Evolutionary conservation across 2,113 vertebrate genomes (phyloP).

Genomic region (Corythoichthys intestinalis): DNA sequence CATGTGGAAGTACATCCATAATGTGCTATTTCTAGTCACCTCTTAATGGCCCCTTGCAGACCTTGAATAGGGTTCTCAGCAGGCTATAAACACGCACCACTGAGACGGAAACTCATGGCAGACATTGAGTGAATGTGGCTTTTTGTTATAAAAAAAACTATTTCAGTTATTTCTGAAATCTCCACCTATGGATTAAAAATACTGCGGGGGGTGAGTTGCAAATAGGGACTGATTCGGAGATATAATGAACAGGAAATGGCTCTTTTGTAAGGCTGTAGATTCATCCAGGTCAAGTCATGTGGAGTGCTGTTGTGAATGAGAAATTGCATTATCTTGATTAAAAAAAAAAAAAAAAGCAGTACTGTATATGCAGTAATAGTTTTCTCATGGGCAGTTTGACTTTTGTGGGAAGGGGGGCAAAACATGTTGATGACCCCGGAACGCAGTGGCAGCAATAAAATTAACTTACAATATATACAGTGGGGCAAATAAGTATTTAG

Average conservation of each 20-base stretch:
- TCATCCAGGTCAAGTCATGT: too few species aligned
- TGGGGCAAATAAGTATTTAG: too few species aligned
- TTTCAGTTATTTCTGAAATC: conserved; percentile 23
- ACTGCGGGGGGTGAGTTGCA: conserved; percentile 19
- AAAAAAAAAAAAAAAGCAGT: too few species aligned
- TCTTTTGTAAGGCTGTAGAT: background rate
- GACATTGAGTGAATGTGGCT: conserved; percentile 34
- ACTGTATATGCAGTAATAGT: too few species aligned
- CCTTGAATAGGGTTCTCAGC: conserved; percentile 28
- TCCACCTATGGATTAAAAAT: conserved; percentile 28
- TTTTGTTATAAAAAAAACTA: conserved; percentile 25
- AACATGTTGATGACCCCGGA: too few species aligned
- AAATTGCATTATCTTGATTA: too few species aligned
- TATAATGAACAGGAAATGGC: conserved; percentile 20
- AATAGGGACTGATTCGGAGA: conserved; percentile 14
- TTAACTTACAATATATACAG: too few species aligned
- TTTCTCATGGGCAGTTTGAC: too few species aligned
- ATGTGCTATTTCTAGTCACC: conserved; percentile 36
- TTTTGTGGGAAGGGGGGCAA: too few species aligned
- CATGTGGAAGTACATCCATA: conserved; percentile 1
- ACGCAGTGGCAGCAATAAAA: too few species aligned
- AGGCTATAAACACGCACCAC: conserved; percentile 8
- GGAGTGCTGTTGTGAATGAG: too few species aligned
- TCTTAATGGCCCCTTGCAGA: conserved; percentile 23
- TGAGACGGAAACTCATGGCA: conserved; percentile 10